These are phyloP conservation scores for Streptopelia turtur DNA, from an alignment of 2,797 vertebrate genomes.

Conservation along the genomic window DNA sequence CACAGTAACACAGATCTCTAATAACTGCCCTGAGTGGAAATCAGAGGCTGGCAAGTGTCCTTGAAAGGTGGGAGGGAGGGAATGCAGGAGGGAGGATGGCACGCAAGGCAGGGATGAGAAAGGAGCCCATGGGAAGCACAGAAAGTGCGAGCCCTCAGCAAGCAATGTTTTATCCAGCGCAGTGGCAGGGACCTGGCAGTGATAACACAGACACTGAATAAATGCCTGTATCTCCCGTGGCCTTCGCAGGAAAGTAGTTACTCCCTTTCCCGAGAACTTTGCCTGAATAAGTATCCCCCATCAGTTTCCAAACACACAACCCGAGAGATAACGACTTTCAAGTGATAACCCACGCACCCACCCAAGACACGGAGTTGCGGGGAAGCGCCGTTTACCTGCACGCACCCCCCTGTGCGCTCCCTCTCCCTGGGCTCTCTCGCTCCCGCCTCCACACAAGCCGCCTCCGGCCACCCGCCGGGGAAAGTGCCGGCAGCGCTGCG, in stretches of 20 bases:
- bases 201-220: neutral
- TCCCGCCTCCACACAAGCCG: neutral
- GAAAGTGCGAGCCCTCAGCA: neutral
- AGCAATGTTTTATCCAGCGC: neutral
- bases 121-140: neutral
- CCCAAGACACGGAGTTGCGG: neutral
- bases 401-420: too few species aligned
- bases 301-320: neutral
- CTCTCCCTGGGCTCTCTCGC: neutral
- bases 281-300: neutral
- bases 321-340: fast-evolving
- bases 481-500: neutral
- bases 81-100: neutral
- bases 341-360: neutral
- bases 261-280: neutral
- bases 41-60: neutral
- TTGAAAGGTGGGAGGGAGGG: neutral
- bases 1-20: neutral
- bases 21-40: neutral
- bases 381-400: neutral
- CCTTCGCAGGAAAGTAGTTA: neutral
- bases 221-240: fast-evolving
- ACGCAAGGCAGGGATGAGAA: neutral
- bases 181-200: neutral
- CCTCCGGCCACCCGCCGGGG: too few species aligned